A percentile compares a stretch with the other conserved stretches of the same genome.
Evolutionary conservation across 2,888 invertebrate genomes (phyloP).

Genomic region (Zootermopsis nevadensis): DNA sequence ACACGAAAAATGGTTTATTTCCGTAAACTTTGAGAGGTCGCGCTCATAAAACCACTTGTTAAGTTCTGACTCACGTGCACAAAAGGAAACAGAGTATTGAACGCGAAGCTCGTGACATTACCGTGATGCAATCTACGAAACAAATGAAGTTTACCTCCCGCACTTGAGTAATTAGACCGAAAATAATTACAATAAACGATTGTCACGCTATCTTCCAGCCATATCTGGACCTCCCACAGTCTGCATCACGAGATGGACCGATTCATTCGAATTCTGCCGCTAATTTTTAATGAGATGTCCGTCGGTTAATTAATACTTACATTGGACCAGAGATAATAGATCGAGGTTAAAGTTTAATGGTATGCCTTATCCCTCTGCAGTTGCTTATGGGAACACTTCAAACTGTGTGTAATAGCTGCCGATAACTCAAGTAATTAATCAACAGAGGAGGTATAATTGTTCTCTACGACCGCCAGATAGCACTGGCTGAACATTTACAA

Average conservation of each 20-base stretch:
- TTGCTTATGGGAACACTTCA: conserved; percentile 20
- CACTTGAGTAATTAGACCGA: conserved; percentile 28
- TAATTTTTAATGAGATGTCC: conserved; percentile 39
- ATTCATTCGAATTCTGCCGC: conserved; percentile 26
- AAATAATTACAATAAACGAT: conserved; percentile 33
- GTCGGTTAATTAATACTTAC: conserved; percentile 32
- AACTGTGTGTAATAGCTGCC: neutral
- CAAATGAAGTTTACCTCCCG: conserved; percentile 14
- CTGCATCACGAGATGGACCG: neutral
- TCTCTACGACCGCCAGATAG: neutral
- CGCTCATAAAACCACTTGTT: too few species aligned
- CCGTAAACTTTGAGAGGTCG: too few species aligned
- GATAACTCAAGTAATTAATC: conserved; percentile 11
- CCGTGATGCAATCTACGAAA: conserved; percentile 28
- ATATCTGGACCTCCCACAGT: conserved; percentile 32
- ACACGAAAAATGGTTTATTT: too few species aligned
- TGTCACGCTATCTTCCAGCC: conserved; percentile 3
- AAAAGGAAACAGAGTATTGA: neutral
- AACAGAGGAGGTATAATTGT: neutral
- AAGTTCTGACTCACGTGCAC: neutral
- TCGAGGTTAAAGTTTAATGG: conserved; percentile 33
- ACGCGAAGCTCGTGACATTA: conserved; percentile 8
- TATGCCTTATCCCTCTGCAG: neutral
- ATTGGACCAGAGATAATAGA: conserved; percentile 11
- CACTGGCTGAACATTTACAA: too few species aligned